Conservation (phyloP, 2,888 invertebrate genomes). For the Penaeus monodon region DNA sequence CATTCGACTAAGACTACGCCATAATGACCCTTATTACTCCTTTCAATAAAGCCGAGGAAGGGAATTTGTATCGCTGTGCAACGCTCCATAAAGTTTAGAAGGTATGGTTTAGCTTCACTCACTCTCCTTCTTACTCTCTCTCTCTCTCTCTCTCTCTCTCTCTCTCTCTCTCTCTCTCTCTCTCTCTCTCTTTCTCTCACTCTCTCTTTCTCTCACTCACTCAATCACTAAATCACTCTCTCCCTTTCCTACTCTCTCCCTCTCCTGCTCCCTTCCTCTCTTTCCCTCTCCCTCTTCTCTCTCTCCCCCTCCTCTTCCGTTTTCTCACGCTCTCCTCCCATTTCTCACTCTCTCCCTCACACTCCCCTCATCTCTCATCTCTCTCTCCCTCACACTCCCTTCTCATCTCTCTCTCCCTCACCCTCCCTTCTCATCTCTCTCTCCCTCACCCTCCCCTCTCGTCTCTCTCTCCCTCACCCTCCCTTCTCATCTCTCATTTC, state of each 20-base stretch:
- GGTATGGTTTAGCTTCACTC: no score
- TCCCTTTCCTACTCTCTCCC: not conserved
- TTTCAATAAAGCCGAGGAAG: not conserved
- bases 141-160: not conserved
- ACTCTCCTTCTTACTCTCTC: not conserved
- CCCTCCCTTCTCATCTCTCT: not conserved
- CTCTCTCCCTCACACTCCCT: not conserved
- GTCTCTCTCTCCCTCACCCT: not conserved
- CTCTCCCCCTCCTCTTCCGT: not conserved
- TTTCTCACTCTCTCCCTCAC: not conserved
- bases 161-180: not conserved
- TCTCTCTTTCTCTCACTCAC: not conserved
- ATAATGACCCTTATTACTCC: slow-evolving; percentile 6
- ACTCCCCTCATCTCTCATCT: not conserved
- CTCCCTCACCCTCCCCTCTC: not conserved
- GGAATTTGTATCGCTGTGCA: not conserved
- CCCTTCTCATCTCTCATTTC: not conserved
- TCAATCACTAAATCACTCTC: not conserved
- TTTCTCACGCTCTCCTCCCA: not conserved
- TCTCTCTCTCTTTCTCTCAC: not conserved
- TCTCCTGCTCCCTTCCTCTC: not conserved
- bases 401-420: not conserved
- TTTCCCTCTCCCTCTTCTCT: no score
- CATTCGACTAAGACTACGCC: not conserved
- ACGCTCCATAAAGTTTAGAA: no score